Percentiles rank a stretch among this genome's conserved stretches.
Conservation (phyloP, 2,888 invertebrate species). For the Tiphia femorata region DNA sequence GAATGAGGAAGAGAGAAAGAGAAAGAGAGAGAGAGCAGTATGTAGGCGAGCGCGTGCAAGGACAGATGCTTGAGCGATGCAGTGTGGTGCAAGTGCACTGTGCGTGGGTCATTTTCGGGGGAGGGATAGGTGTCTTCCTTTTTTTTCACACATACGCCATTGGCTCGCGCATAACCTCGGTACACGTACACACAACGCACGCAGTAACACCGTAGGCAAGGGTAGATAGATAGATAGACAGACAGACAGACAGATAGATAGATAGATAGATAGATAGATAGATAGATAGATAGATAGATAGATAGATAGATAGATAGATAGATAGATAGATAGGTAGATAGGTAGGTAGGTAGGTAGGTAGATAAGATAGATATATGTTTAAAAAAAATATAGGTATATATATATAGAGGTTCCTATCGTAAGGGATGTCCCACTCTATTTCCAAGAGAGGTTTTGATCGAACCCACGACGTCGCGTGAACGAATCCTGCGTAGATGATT, state of each 20-base stretch:
- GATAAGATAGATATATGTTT: no score
- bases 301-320: no score
- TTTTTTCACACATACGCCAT: conserved; percentile 32
- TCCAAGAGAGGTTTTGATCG: conserved; percentile 15
- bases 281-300: no score
- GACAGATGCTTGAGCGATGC: conserved; percentile 66
- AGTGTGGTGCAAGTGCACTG: conserved; percentile 66
- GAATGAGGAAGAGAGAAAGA: not conserved
- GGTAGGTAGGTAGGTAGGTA: no score
- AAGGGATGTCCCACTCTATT: conserved; percentile 12
- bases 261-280: no score
- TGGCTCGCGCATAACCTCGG: conserved; percentile 5
- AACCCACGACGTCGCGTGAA: conserved; percentile 8
- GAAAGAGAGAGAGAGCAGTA: conserved; percentile 40
- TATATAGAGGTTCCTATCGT: conserved; percentile 6
- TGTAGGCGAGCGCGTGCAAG: conserved; percentile 65
- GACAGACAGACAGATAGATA: no score
- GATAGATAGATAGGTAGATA: no score
- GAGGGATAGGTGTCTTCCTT: not conserved
- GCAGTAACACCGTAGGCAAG: no score
- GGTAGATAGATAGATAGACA: no score
- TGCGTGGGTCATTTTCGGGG: conserved; percentile 53
- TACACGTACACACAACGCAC: conserved; percentile 16
- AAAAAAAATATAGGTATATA: no score
- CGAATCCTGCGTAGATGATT: conserved; percentile 17